phyloP scores from a whole-genome alignment of 2,797 vertebrate genomes.

The Lepus oiostolus region DNA sequence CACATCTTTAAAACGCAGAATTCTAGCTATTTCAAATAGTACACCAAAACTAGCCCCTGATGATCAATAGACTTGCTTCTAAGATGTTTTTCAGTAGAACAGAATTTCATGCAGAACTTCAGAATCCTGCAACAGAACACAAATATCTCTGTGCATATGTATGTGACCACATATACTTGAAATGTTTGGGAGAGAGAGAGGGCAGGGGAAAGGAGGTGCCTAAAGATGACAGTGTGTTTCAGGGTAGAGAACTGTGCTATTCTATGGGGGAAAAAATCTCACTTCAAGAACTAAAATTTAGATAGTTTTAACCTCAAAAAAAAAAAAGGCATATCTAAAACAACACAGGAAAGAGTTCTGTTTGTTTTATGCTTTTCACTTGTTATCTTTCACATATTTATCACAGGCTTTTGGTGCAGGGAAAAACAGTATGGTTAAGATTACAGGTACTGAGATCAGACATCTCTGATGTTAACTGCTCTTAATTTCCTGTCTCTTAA shows the following conservation, averaged over 20 bases:
- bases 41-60: background rate
- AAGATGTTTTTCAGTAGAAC: slow-evolving; percentile 47
- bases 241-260: background rate
- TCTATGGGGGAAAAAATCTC: background rate
- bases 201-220: background rate
- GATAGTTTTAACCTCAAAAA: background rate
- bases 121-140: background rate
- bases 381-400: background rate
- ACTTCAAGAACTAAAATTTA: slow-evolving; percentile 23
- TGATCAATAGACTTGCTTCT: slow-evolving; percentile 44
- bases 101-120: slow-evolving; percentile 39
- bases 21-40: slow-evolving; percentile 54
- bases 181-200: background rate
- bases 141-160: background rate
- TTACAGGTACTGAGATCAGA: background rate
- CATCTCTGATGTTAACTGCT: background rate
- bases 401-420: background rate
- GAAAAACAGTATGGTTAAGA: background rate
- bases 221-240: background rate
- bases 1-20: slow-evolving; percentile 48
- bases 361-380: background rate
- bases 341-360: background rate
- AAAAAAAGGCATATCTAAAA: background rate
- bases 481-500: background rate
- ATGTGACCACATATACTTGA: background rate